Base-by-base conservation (phyloP, 2,797 vertebrate species). In the Nothura maculosa region DNA sequence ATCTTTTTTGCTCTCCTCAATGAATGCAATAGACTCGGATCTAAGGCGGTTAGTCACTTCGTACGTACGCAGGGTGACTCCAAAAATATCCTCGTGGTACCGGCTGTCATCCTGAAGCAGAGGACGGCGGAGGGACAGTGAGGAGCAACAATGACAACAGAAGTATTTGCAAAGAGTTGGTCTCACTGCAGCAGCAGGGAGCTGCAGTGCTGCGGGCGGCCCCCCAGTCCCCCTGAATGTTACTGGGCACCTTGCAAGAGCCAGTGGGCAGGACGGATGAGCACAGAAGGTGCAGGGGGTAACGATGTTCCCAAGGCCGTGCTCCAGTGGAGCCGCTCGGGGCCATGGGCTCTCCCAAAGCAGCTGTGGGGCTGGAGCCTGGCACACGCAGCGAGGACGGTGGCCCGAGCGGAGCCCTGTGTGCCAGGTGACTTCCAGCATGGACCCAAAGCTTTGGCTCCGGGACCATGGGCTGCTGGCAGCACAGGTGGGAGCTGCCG, bases 11-110 rank as follows among this genome's bases (percentile, higher is more conserved):
- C 98, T 99, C 96, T 99, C 99, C 96, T 99, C 99, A 22, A 99
- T 99, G 98, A 98, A 99, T 36, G 99, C 99, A n/a, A 99, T 99
- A 77, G 99, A 99, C 98, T 99, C 99, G 3, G 99, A 99, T 89
- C 99, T 98, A 96, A 99, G 98, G 91, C 99, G 98, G 97, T 99
- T 99, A 95, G 99, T 99, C 97, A 99, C 99, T 97, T 99, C 99
- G 0, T 99, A 99, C 0, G 99, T 99, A 40, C 99, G 98, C 96
- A 99, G 98, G 86, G 99, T 99, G 96, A 99, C 99, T 11, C 99
- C 99, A 15, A 99, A 99, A 96, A 99, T 99, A 96, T 99, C 99
- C 97, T 99, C 99, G 0, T 99, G 99, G 97, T 99, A 99, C 80
- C 99, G 98, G 95, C 99, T 99, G 97, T 99, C 99, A 95, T 99